These are phyloP conservation scores for Macaria notata DNA, from an alignment of 2,888 invertebrate genomes.

Conservation along the genomic window DNA sequence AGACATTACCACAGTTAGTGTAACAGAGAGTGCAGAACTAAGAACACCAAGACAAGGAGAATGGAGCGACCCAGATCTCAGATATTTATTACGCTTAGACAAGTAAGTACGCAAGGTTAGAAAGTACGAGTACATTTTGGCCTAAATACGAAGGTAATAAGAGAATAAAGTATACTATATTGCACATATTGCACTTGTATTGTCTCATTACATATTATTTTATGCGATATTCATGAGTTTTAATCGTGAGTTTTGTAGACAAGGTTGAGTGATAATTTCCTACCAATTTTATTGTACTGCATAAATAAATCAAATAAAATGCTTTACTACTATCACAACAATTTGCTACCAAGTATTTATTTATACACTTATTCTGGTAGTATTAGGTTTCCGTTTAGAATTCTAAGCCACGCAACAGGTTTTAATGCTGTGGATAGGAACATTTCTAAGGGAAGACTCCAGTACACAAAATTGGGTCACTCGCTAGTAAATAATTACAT, in stretches of 20 bases:
- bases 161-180: constrained; percentile 23
- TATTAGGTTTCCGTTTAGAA: no score
- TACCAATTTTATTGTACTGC: not conserved
- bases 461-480: no score
- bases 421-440: no score
- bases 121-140: constrained; percentile 37
- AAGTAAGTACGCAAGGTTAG: constrained; percentile 38
- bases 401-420: no score
- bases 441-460: no score
- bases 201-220: constrained; percentile 19
- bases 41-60: constrained; percentile 32
- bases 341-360: no score
- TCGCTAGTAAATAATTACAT: no score
- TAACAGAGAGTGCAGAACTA: constrained; percentile 11
- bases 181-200: constrained; percentile 3
- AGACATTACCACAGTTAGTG: constrained; percentile 6
- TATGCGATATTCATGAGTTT: constrained; percentile 10
- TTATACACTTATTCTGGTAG: no score
- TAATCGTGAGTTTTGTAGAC: constrained; percentile 4
- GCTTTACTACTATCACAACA: no score
- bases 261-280: constrained; percentile 1
- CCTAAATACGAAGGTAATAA: constrained; percentile 36
- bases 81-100: constrained; percentile 37
- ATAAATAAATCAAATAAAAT: no score
- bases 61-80: constrained; percentile 44